A percentile compares a stretch with the other conserved stretches of the same genome.
These are phyloP conservation scores for Paramisgurnus dabryanus DNA, from an alignment of 2,113 vertebrate species.

Conservation along the genomic window DNA sequence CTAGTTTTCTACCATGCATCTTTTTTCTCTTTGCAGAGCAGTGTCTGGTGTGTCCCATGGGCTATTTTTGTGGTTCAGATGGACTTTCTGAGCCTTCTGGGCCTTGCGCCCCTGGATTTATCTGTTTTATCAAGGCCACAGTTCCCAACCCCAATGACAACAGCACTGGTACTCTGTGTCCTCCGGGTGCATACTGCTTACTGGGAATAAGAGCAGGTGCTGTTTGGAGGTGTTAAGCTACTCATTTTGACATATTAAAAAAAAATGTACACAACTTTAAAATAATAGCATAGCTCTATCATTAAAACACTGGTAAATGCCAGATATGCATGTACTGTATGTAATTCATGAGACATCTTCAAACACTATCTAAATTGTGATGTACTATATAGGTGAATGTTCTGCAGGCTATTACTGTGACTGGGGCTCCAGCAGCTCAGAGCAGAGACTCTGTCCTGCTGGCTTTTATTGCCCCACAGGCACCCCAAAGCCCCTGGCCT, in stretches of 20 bases:
- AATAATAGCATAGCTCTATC: not conserved
- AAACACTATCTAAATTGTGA: constrained; percentile 1
- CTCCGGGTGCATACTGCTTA: constrained; percentile 73
- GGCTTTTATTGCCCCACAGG: constrained; percentile 64
- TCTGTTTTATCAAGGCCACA: constrained; percentile 71
- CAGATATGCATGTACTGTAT: not conserved
- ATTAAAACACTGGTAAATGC: not conserved
- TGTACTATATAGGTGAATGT: constrained; percentile 69
- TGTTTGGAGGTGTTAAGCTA: not conserved
- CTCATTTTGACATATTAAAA: not conserved
- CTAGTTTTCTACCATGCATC: not conserved
- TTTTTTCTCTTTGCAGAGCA: constrained; percentile 63
- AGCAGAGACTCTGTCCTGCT: constrained; percentile 63
- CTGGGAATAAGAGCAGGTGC: constrained; percentile 42
- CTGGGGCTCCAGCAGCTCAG: constrained; percentile 71
- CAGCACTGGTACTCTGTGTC: constrained; percentile 74
- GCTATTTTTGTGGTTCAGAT: constrained; percentile 76
- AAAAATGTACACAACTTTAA: not conserved
- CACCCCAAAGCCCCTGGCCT: constrained; percentile 39
- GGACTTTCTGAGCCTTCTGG: constrained; percentile 77
- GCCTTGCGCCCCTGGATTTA: constrained; percentile 72
- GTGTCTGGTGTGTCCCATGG: constrained; percentile 72
- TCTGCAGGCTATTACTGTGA: constrained; percentile 74
- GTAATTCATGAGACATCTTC: not conserved
- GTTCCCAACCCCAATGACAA: constrained; percentile 76